phyloP scores from a whole-genome alignment of 2,888 invertebrate species.

The Vanessa cardui region DNA sequence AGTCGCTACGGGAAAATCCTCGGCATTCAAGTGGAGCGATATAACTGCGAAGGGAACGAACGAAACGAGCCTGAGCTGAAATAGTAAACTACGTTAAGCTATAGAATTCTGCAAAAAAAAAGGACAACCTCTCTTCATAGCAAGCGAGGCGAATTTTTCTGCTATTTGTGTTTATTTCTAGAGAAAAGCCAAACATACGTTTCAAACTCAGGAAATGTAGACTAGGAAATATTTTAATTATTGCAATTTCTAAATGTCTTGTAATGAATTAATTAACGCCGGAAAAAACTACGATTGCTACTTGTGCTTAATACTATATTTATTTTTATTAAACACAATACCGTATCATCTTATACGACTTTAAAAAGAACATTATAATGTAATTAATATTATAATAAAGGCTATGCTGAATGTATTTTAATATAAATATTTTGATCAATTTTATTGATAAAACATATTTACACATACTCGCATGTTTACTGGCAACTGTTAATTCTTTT shows the following conservation, averaged over 20 bases:
- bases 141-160: constrained; percentile 13
- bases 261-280: too few species aligned
- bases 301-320: too few species aligned
- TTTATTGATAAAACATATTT: too few species aligned
- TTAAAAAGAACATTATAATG: too few species aligned
- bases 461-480: too few species aligned
- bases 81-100: constrained; percentile 30
- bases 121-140: constrained; percentile 6
- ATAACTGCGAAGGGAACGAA: constrained; percentile 32
- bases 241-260: background rate
- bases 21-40: constrained; percentile 34
- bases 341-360: too few species aligned
- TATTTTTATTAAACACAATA: too few species aligned
- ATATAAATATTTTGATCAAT: too few species aligned
- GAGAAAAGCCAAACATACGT: constrained; percentile 15
- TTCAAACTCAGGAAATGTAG: constrained; percentile 5
- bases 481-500: too few species aligned
- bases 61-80: constrained; percentile 24
- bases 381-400: too few species aligned
- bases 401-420: too few species aligned
- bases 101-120: constrained; percentile 32
- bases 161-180: constrained; percentile 1
- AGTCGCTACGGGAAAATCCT: constrained; percentile 25
- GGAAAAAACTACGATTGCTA: too few species aligned
- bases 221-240: background rate